Percentiles rank a stretch among this genome's conserved stretches.
These are phyloP conservation scores for Lepus americanus DNA, from an alignment of 2,113 vertebrate species.

Conservation along the genomic window DNA sequence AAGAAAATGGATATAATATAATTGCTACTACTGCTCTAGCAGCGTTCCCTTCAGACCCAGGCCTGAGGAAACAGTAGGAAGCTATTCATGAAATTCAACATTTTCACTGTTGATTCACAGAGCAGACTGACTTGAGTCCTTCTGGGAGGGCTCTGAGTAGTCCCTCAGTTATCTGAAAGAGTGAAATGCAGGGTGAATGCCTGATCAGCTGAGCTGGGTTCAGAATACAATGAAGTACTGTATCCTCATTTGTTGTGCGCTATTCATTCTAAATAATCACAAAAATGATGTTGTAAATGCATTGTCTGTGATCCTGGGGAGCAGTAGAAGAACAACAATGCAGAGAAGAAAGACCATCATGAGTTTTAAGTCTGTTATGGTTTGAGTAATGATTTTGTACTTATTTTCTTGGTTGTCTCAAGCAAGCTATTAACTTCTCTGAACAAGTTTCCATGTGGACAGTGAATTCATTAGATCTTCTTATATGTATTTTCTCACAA, in stretches of 20 bases:
- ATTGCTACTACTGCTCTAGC: not conserved
- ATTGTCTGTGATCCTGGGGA: not conserved
- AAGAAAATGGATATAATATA: not conserved
- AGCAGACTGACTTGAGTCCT: not conserved
- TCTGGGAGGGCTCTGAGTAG: not conserved
- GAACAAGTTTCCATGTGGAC: not conserved
- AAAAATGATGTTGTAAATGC: not conserved
- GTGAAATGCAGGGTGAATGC: no score
- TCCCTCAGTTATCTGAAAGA: not conserved
- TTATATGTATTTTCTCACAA: not conserved
- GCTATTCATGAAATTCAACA: not conserved
- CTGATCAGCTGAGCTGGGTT: not conserved
- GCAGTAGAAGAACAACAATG: not conserved
- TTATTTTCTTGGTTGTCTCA: not conserved
- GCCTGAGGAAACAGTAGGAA: not conserved
- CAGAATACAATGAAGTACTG: not conserved
- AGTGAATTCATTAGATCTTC: not conserved
- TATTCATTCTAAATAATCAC: not conserved
- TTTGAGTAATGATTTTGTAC: not conserved
- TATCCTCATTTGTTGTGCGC: not conserved
- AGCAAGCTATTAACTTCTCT: not conserved
- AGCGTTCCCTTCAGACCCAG: not conserved
- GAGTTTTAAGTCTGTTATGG: not conserved
- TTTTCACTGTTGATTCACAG: not conserved
- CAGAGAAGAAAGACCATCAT: not conserved